Base-by-base conservation (phyloP, 1,140 invertebrate genomes). In the Argopecten irradians region DNA sequence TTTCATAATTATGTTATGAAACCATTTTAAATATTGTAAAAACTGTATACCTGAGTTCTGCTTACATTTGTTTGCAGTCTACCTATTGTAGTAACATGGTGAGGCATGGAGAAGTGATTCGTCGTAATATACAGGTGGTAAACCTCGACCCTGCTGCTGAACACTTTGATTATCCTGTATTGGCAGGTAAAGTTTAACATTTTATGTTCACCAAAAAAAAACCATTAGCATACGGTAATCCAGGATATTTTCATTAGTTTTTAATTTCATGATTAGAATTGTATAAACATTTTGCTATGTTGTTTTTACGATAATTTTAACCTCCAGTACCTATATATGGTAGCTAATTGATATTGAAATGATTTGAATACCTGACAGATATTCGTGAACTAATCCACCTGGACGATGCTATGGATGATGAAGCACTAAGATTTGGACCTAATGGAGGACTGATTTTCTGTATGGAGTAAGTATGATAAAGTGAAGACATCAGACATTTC, bases 61-160 rank as follows among this genome's bases (percentile, higher is more conserved):
- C n/a, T n/a, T n/a, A n/a, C 86, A 83, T 97, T 92, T 86, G n/a
- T 90, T 93, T 95, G 83, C 93, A 96, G 98, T 99, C 99, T 0
- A 99, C 99, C 0, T 99, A 99, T 94, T 99, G 99, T 95, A 97
- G 97, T 83, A 97, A 97, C 16, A 97, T 99, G 94, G 97, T 98
- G 89, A 97, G 97, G 94, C 98, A 99, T 95, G 98, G 97, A 85
- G 96, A 97, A 89, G 97, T 97, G 90, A 95, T 97, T 7, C 97
- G 97, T 89, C 96, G 98, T 93, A 96, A 96, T 1, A 96, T 99
- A 34, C 97, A 98, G 90, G 97, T 99, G 13, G 97, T 99, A 0
- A 99, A 99, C 96, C 96, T 99, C 55, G 99, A 99, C 96, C 99
- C 99, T 71, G 99, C 99, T 3, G 99, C 99, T 22, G 99, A 99